These are phyloP conservation scores for Tokudaia tokunoshimensis DNA, from an alignment of 2,797 vertebrate species.

Conservation along the genomic window DNA sequence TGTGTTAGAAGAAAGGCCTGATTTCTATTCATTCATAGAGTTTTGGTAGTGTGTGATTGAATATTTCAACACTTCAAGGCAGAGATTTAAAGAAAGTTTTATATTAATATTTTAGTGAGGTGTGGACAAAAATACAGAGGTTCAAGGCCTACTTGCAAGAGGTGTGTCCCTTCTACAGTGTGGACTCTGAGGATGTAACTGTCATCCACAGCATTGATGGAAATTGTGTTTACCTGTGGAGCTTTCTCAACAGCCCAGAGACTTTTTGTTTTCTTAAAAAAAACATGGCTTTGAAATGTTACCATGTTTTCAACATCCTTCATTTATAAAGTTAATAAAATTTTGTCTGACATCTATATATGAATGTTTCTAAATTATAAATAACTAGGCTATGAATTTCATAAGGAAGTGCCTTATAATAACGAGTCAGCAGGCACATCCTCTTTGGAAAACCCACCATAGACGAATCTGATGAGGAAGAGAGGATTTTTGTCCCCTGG, in stretches of 20 bases:
- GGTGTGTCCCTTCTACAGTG: neutral
- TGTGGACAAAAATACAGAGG: neutral
- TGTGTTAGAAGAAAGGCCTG: neutral
- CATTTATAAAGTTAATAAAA: neutral
- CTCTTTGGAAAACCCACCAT: neutral
- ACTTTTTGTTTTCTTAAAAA: neutral
- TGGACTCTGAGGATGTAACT: neutral
- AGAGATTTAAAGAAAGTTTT: neutral
- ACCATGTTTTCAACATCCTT: neutral
- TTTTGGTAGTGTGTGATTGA: neutral
- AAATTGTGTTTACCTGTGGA: neutral
- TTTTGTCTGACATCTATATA: neutral
- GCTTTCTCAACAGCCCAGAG: neutral
- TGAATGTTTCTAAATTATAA: slow-evolving; percentile 6
- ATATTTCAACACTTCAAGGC: neutral
- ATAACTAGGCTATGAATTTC: neutral
- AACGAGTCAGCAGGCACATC: neutral
- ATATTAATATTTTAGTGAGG: neutral
- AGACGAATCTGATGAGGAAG: neutral
- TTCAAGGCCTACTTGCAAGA: neutral
- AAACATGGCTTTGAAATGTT: neutral
- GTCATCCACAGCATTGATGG: neutral
- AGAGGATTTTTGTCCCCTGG: neutral
- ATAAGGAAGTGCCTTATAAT: neutral
- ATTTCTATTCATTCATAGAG: neutral